Base-by-base conservation (phyloP, 2,888 invertebrate species). In the Cheiracanthium punctorium region DNA sequence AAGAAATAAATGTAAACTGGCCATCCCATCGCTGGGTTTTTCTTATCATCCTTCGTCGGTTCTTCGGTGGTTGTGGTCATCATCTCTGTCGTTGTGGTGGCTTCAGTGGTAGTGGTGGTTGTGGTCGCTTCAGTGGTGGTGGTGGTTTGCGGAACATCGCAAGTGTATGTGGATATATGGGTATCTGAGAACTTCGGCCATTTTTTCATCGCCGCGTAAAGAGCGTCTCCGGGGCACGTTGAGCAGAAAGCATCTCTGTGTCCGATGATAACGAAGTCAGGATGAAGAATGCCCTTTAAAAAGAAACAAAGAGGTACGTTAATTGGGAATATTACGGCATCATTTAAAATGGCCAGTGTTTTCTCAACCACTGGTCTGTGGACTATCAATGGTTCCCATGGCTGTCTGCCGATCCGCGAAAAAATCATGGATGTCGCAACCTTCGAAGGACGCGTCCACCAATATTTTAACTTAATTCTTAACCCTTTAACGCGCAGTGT, bases 281-380 rank as follows among this genome's bases (percentile, higher is more conserved):
- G 32, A 20, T 67, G 69, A 12, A 89, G 88, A 48, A 90, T 90
- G 0, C 90, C 90, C 77, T 89, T 17, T 1, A 75, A 33, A 70
- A 14, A 43, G 8, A 24, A 65, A 29, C 1, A 37, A 32, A 24
- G 1, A 2, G 17, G 17, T 48, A 17, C 1, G 14, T 37, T 37
- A 37, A n/a, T n/a, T n/a, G n/a, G n/a, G n/a, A n/a, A n/a, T n/a
- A n/a, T n/a, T n/a, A n/a, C n/a, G n/a, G n/a, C n/a, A n/a, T n/a
- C n/a, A n/a, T n/a, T n/a, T n/a, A n/a, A n/a, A n/a, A n/a, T n/a
- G n/a, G n/a, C n/a, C n/a, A n/a, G n/a, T n/a, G n/a, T n/a, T n/a
- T n/a, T n/a, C n/a, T n/a, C n/a, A n/a, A n/a, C n/a, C n/a, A n/a
- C n/a, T n/a, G n/a, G n/a, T n/a, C n/a, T n/a, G n/a, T n/a, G n/a